Conservation (phyloP, 2,888 invertebrate genomes). For the Ypsolopha sequella region DNA sequence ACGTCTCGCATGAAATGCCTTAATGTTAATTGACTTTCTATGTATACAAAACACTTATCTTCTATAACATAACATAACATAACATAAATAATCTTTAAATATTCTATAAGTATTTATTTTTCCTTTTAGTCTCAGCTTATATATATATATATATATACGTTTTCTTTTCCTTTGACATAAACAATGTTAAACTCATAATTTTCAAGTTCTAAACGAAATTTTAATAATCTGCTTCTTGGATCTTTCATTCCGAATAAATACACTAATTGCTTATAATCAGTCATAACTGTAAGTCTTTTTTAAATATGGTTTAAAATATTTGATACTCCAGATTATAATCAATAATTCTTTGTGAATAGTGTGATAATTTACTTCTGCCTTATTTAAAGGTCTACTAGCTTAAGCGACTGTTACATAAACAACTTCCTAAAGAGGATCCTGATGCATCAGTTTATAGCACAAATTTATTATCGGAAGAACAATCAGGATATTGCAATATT, state of each 20-base stretch:
- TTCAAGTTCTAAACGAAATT: background rate
- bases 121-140: conserved; percentile 5
- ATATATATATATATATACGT: conserved; percentile 12
- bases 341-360: background rate
- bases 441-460: conserved; percentile 1
- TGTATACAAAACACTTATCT: conserved; percentile 8
- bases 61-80: too few species aligned
- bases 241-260: conserved; percentile 1
- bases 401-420: background rate
- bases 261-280: background rate
- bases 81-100: background rate
- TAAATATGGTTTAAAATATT: conserved; percentile 2
- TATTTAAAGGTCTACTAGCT: background rate
- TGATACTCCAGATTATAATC: background rate
- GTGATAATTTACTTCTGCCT: background rate
- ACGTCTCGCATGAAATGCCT: conserved; percentile 12
- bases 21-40: conserved; percentile 3
- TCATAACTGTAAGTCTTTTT: background rate
- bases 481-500: conserved; percentile 1
- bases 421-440: background rate
- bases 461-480: background rate
- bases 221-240: background rate
- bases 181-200: conserved; percentile 9
- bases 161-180: conserved; percentile 12
- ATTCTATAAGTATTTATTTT: conserved; percentile 1